These are phyloP conservation scores for Lasioglossum baleicum DNA, from an alignment of 1,140 invertebrate genomes.

Conservation along the genomic window DNA sequence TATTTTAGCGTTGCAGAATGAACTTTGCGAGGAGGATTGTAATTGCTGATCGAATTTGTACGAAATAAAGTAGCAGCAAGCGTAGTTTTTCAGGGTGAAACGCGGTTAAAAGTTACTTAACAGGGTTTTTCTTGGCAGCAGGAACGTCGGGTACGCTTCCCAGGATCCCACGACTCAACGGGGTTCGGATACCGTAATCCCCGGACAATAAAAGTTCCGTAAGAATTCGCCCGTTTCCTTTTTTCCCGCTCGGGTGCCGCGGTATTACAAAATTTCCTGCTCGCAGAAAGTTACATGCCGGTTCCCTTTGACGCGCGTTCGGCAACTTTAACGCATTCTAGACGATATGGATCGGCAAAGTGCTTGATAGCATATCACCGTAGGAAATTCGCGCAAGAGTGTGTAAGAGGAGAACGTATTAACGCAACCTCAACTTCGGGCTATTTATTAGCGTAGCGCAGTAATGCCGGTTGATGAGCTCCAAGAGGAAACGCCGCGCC, in stretches of 20 bases:
- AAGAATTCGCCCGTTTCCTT: not conserved
- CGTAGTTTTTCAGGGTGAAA: not conserved
- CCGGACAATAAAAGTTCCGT: not conserved
- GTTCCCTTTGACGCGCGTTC: not conserved
- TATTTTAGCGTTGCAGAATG: too few relatives aligned
- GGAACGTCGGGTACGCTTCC: not conserved
- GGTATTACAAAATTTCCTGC: conserved; percentile 15
- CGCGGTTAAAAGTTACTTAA: not conserved
- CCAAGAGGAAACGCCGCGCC: conserved; percentile 9
- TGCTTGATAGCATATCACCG: conserved; percentile 28
- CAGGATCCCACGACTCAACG: too few relatives aligned
- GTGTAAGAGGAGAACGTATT: conserved; percentile 33
- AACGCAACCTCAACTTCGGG: conserved; percentile 42
- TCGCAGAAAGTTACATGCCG: conserved; percentile 20
- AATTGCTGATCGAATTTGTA: not conserved
- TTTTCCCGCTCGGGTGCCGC: not conserved
- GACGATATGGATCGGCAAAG: conserved; percentile 25
- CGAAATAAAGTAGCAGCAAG: not conserved
- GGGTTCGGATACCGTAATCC: not conserved
- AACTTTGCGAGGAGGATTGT: too few relatives aligned
- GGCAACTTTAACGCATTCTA: conserved; percentile 37
- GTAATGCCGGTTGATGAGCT: conserved; percentile 43
- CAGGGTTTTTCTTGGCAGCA: not conserved
- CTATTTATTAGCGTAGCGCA: conserved; percentile 37
- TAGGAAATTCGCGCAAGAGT: conserved; percentile 14